Base-by-base conservation (phyloP, 1,140 invertebrate species). In the Brachionus angularis region DNA sequence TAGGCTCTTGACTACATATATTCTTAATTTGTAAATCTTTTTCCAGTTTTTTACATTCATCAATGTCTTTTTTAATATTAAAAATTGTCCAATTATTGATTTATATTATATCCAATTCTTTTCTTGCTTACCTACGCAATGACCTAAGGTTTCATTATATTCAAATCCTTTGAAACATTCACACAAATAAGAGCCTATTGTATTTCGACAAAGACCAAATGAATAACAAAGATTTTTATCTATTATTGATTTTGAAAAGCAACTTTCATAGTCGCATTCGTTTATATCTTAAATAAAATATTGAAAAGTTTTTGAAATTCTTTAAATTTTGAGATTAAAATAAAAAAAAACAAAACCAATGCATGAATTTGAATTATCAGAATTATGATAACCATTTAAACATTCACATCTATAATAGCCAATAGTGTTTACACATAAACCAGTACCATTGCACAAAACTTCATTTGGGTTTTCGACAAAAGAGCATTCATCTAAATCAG, bases 101-200 rank as follows among this genome's bases (percentile, higher is more conserved):
- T 47, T 47, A 21, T 47, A 21, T 1, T 47, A 10, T 10, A 25
- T 49, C 27, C 27, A 50, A 21, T 21, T 3, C 36, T 16, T 16
- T 25, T 18, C 23, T 16, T 10, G 16, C 47, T 10, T 12, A 58
- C 53, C 53, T 34, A 33, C n/a, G 14, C 62, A 67, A 12, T 50
- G n/a, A 14, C 62, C 62, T 1, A 25, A 25, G 3, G 14, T 18
- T 47, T 67, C 27, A 14, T 67, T 36, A 27, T 67, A 67, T 36
- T 67, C 62, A 36, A 67, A 67, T 8, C 62, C 62, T 25, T 67
- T 42, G 18, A 67, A 67, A 27, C 62, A 67, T 16, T 67, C 62
- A 25, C 62, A 67, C 23, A 67, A 33, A 50, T 34, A 67, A 18
- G 62, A 67, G 31, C 62, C 62, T 8, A 33, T 18, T 3, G 62